Percentiles rank a stretch among this genome's conserved stretches.
phyloP scores from a whole-genome alignment of 2,888 invertebrate species.

The Drosophila niveifrons region DNA sequence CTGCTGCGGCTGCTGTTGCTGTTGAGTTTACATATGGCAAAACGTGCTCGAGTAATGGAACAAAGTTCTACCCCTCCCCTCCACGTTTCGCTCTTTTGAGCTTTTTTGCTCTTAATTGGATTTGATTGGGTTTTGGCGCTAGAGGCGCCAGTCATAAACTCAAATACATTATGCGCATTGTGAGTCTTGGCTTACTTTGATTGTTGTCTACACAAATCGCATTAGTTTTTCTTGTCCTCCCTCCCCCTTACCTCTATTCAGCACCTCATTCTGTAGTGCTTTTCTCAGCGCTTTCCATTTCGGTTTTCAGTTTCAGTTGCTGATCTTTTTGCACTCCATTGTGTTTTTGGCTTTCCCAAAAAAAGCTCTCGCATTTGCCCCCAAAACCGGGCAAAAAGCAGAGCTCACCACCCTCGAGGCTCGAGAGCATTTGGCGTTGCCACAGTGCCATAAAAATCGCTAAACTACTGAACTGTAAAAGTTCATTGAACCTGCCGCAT shows the following conservation, averaged over 20 bases:
- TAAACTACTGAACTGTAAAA: slow-evolving; percentile 82
- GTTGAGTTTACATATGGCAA: slow-evolving; percentile 64
- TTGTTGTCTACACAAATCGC: slow-evolving; percentile 66
- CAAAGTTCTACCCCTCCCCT: slow-evolving; percentile 45
- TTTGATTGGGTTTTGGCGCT: slow-evolving; percentile 75
- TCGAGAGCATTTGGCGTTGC: slow-evolving; percentile 44
- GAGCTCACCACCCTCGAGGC: slow-evolving; percentile 14
- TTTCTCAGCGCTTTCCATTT: slow-evolving; percentile 71
- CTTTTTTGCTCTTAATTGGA: slow-evolving; percentile 72
- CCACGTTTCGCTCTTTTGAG: slow-evolving; percentile 3
- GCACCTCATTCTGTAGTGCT: slow-evolving; percentile 33
- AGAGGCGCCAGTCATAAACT: slow-evolving; percentile 66
- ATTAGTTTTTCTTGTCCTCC: slow-evolving; percentile 39
- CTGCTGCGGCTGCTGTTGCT: slow-evolving; percentile 31
- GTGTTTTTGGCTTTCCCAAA: slow-evolving; percentile 51
- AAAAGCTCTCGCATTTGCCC: slow-evolving; percentile 41
- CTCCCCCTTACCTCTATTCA: background rate
- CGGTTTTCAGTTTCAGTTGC: slow-evolving; percentile 27
- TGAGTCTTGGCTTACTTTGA: slow-evolving; percentile 46
- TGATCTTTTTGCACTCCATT: slow-evolving; percentile 62
- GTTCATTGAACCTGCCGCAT: slow-evolving; percentile 78
- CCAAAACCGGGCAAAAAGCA: slow-evolving; percentile 24
- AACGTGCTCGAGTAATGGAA: slow-evolving; percentile 65
- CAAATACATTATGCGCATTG: slow-evolving; percentile 35
- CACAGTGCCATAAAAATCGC: slow-evolving; percentile 75